Evolutionary conservation across 2,888 invertebrate species (phyloP), one percentile per base, ranked within the genome.

Genomic region (Chouioia cunea): DNA sequence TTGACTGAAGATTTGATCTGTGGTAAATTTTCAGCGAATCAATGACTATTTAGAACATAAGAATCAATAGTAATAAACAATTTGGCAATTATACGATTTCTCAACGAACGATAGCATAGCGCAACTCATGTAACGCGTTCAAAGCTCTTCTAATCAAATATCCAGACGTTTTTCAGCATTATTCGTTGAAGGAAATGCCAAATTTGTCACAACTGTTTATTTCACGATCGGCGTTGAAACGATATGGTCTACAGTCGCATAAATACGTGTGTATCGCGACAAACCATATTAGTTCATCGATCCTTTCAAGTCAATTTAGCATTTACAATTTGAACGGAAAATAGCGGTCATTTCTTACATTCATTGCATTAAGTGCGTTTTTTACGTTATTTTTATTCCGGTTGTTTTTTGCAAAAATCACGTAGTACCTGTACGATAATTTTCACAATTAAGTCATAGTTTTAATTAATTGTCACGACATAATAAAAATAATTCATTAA

Each of bases 31-130:
- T 66, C 44, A 59, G 64, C 27, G 20, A 52, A 57, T 64, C 58
- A 58, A 69, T 69, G 57, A 63, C 52, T 69, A 64, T 14, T 46
- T 69, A 57, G 58, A 15, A 20, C 52, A 4, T 69, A 69, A 69
- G 63, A 15, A 47, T 58, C 20, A 69, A 64, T 16, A 52, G 58
- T 57, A 58, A 53, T 36, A 36, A 52, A 16, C 36, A 16, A 58
- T 36, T 57, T 56, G 52, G 16, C 57, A 47, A 47, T 63, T 64
- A 46, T 14, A 53, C 18, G 44, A 58, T 69, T 63, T 64, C 27
- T 69, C 48, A 18, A n/a, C n/a, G n/a, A 36, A 53, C 6, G 2
- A 27, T 27, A 52, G 20, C 16, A 16, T 58, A 65, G 58, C 48
- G 6, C 44, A 56, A 22, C 36, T 47, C 47, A 48, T 67, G 56